Conservation (phyloP, 2,888 invertebrate species). For the Andrena dorsata region DNA sequence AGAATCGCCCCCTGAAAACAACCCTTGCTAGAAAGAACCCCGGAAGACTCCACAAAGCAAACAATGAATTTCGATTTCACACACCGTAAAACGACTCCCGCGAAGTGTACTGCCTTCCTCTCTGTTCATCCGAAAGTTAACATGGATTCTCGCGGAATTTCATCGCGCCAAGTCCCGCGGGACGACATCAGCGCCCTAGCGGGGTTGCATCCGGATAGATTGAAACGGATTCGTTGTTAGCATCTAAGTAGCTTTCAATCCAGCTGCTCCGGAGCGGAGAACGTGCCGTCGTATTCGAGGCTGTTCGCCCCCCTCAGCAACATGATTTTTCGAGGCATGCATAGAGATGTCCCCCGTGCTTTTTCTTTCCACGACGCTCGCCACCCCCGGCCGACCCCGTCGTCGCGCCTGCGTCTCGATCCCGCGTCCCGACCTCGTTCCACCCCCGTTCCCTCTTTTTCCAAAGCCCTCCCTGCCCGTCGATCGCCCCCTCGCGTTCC, state of each 20-base stretch:
- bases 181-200: slow-evolving; percentile 18
- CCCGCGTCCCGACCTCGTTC: slow-evolving; percentile 11
- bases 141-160: slow-evolving; percentile 46
- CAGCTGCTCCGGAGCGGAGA: background rate
- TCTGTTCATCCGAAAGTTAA: slow-evolving; percentile 21
- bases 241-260: slow-evolving; percentile 48
- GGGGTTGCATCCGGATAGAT: slow-evolving; percentile 36
- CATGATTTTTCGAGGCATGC: slow-evolving; percentile 67
- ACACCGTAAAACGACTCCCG: background rate
- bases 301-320: slow-evolving; percentile 59
- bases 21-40: background rate
- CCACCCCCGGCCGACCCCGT: background rate
- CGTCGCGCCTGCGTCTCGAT: slow-evolving; percentile 57
- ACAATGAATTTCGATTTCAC: slow-evolving; percentile 2
- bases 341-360: slow-evolving; percentile 23
- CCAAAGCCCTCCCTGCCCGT: slow-evolving; percentile 44
- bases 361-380: slow-evolving; percentile 34
- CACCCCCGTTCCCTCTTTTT: slow-evolving; percentile 22
- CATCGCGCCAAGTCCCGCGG: slow-evolving; percentile 18
- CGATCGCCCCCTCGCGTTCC: slow-evolving; percentile 56
- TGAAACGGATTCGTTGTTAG: slow-evolving; percentile 46
- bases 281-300: slow-evolving; percentile 55
- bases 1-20: too few species aligned
- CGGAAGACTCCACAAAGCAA: background rate
- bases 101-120: background rate